Conservation (phyloP, 23 tunicate genomes). For the Styela plicata region DNA sequence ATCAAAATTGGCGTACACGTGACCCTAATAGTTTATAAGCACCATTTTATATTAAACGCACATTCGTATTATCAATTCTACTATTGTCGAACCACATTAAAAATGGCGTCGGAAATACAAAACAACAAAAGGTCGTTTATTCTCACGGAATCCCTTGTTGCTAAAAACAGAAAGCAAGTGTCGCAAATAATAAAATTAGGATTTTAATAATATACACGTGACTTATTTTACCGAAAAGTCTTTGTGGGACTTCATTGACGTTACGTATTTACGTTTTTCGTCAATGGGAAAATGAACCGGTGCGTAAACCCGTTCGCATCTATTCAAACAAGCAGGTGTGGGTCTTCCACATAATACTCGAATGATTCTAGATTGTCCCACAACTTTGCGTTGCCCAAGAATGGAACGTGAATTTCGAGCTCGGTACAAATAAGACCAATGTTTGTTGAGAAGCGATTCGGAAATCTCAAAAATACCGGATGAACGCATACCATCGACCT, state of each 20-base stretch:
- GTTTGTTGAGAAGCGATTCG: no score
- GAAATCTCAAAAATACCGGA: no score
- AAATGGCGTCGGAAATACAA: background rate
- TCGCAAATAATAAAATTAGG: background rate
- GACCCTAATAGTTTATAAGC: no score
- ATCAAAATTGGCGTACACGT: no score
- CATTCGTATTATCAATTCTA: no score
- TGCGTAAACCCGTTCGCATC: background rate
- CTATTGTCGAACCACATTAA: background rate
- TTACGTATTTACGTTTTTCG: background rate
- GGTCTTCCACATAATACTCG: background rate
- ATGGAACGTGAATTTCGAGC: no score
- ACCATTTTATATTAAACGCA: no score
- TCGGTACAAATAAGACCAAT: no score
- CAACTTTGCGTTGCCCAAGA: no score
- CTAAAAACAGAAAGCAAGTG: background rate
- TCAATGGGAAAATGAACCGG: background rate
- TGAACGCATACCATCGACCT: background rate
- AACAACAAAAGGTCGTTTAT: background rate
- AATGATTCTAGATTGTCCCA: no score
- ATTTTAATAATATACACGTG: background rate
- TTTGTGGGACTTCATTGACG: background rate
- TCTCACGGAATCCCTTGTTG: background rate
- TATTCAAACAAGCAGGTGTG: background rate
- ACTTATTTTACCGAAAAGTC: background rate